Evolutionary conservation across 2,797 vertebrate genomes (phyloP).

Genomic region (Lithobates sylvaticus): DNA sequence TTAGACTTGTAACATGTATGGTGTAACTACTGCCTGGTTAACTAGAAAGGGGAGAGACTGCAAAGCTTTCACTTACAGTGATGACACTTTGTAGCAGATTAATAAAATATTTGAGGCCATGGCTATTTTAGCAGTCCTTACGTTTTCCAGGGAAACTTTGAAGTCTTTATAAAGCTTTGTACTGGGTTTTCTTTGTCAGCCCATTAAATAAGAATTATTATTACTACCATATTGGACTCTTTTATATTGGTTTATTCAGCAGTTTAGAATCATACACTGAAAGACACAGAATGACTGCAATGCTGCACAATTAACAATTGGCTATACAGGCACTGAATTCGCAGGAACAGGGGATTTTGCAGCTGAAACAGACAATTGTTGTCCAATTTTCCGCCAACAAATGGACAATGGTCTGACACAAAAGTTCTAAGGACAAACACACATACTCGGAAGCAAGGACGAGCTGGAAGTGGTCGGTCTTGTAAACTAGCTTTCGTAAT

Average conservation of each 20-base stretch:
- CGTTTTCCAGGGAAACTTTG: slow-evolving; percentile 75
- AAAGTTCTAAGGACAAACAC: too few relatives aligned
- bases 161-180: slow-evolving; percentile 82
- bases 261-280: slow-evolving; percentile 77
- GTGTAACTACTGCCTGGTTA: slow-evolving; percentile 70
- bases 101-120: slow-evolving; percentile 75
- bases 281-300: slow-evolving; percentile 74
- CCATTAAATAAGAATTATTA: slow-evolving; percentile 84
- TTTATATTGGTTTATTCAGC: slow-evolving; percentile 78
- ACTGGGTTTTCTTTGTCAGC: slow-evolving; percentile 80
- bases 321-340: not conserved
- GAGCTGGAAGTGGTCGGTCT: too few relatives aligned
- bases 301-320: not conserved
- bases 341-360: not conserved
- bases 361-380: too few relatives aligned
- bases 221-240: slow-evolving; percentile 84
- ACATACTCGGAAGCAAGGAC: too few relatives aligned
- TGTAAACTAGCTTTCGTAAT: too few relatives aligned
- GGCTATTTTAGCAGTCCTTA: slow-evolving; percentile 74
- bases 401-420: too few relatives aligned
- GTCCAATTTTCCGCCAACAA: too few relatives aligned
- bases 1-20: slow-evolving; percentile 70
- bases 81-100: slow-evolving; percentile 75
- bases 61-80: slow-evolving; percentile 69
- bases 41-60: slow-evolving; percentile 60